Conservation (phyloP, 2,888 invertebrate genomes). For the Apodemia zela region DNA sequence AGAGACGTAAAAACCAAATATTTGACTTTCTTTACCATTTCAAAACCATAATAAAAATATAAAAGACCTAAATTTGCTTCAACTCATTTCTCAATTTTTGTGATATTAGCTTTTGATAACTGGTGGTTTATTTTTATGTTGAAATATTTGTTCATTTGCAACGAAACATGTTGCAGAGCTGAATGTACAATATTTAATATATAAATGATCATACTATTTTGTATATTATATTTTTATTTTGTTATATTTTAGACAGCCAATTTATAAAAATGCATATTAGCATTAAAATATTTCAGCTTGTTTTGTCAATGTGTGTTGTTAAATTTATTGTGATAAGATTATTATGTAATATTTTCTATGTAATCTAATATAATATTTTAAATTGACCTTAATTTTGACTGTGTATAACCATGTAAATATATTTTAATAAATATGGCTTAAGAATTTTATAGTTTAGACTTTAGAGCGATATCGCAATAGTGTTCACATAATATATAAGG, state of each 20-base stretch:
- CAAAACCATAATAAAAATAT: not conserved
- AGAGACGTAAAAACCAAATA: not conserved
- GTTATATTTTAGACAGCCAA: not conserved
- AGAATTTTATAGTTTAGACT: constrained; percentile 16
- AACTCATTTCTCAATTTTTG: not conserved
- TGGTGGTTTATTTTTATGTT: constrained; percentile 4
- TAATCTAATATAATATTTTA: constrained; percentile 46
- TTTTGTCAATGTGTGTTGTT: constrained; percentile 1
- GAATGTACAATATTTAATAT: not conserved
- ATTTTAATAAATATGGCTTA: constrained; percentile 45
- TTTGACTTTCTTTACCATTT: not conserved
- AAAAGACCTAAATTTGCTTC: not conserved
- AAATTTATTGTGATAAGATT: constrained; percentile 3
- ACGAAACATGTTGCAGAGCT: not conserved
- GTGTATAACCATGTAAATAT: constrained; percentile 68
- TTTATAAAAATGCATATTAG: constrained; percentile 2
- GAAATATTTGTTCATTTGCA: not conserved
- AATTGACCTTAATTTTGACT: constrained; percentile 27
- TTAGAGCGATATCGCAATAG: constrained; percentile 33
- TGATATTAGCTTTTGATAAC: constrained; percentile 3
- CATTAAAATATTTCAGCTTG: not conserved
- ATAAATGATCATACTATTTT: constrained; percentile 1
- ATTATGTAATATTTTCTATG: constrained; percentile 17
- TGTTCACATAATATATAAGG: constrained; percentile 10
- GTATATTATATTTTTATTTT: not conserved